Conservation (phyloP, 2,888 invertebrate species). For the Erynnis tages region DNA sequence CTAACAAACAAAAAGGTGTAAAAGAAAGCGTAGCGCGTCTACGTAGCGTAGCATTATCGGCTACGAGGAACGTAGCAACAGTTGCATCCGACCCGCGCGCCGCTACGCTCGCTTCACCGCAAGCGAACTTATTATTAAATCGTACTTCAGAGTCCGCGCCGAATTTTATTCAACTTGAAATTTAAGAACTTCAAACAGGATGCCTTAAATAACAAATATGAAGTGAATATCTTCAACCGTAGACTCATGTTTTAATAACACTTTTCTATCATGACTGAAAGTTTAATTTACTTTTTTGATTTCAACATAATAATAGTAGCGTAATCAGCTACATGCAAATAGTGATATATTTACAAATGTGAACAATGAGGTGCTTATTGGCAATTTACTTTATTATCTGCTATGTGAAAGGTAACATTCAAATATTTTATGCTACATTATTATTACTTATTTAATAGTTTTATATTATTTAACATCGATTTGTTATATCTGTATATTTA, state of each 20-base stretch:
- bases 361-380: constrained; percentile 16
- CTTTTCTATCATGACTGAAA: constrained; percentile 4
- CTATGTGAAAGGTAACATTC: constrained; percentile 13
- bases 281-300: background rate
- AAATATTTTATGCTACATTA: background rate
- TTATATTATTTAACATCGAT: no score
- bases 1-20: constrained; percentile 3
- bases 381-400: constrained; percentile 5
- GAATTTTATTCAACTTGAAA: constrained; percentile 1
- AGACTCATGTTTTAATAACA: background rate
- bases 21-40: constrained; percentile 31
- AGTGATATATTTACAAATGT: constrained; percentile 14
- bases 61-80: constrained; percentile 73
- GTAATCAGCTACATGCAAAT: no score
- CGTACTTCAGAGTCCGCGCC: constrained; percentile 8
- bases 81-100: constrained; percentile 63
- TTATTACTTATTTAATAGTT: background rate
- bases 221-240: background rate
- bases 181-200: background rate
- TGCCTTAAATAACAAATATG: background rate
- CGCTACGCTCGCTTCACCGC: constrained; percentile 52
- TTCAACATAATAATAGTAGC: background rate
- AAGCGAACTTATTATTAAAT: background rate
- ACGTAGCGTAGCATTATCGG: constrained; percentile 35
- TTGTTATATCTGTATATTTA: no score